A percentile compares a stretch with the other conserved stretches of the same genome.
phyloP scores from a whole-genome alignment of 2,797 vertebrate genomes.

The Calcarius lapponicus region DNA sequence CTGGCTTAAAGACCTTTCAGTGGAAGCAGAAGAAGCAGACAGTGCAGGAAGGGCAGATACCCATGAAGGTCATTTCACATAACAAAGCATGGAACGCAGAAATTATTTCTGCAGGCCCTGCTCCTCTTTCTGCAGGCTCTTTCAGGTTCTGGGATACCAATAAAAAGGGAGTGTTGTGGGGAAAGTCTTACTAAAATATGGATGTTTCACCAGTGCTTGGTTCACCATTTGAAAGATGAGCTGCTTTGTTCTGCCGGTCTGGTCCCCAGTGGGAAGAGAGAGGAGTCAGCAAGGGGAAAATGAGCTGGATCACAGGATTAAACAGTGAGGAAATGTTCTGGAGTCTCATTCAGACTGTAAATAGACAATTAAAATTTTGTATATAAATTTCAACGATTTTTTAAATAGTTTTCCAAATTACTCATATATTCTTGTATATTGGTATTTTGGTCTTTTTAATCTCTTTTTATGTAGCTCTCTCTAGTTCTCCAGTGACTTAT shows the following conservation, averaged over 20 bases:
- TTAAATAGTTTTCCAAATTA: background rate
- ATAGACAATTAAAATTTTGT: background rate
- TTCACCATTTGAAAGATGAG: background rate
- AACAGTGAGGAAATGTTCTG: background rate
- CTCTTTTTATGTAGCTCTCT: conserved; percentile 7
- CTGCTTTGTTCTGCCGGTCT: background rate
- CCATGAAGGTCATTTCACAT: fast-evolving
- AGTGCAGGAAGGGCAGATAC: background rate
- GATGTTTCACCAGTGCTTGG: background rate
- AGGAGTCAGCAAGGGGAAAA: background rate
- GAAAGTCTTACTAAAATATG: background rate
- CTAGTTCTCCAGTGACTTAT: background rate
- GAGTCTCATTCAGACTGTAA: conserved; percentile 14
- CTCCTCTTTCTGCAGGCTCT: background rate
- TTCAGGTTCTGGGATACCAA: background rate
- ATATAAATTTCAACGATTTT: background rate
- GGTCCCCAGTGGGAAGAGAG: background rate
- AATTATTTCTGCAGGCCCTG: background rate
- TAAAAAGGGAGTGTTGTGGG: background rate
- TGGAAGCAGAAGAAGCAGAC: background rate
- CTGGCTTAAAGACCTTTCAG: background rate
- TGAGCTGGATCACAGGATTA: background rate
- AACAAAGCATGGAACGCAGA: background rate
- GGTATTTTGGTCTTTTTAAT: conserved; percentile 6
- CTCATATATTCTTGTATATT: background rate